phyloP scores from a whole-genome alignment of 2,888 invertebrate species.

The Andrena trimmerana region DNA sequence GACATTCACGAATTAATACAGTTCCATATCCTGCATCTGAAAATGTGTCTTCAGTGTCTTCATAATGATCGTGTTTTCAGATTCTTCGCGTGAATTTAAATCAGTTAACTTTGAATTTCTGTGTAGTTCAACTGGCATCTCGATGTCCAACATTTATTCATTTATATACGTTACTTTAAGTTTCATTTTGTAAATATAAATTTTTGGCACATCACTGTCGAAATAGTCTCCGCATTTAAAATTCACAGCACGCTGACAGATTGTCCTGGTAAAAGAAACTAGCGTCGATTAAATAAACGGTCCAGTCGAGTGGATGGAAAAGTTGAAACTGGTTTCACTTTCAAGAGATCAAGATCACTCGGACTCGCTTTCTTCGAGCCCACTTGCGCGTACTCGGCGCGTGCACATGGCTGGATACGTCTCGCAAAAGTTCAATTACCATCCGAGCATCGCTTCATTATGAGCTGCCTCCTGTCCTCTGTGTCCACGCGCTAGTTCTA shows the following conservation, averaged over 20 bases:
- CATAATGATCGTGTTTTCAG: too few species aligned
- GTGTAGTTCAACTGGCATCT: too few species aligned
- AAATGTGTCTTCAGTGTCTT: too few species aligned
- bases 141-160: too few species aligned
- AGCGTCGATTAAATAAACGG: not conserved
- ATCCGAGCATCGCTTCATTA: constrained; percentile 24
- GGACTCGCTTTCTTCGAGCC: constrained; percentile 26
- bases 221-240: not conserved
- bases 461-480: constrained; percentile 18
- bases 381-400: not conserved
- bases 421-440: constrained; percentile 10
- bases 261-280: not conserved
- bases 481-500: constrained; percentile 14
- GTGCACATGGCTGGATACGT: constrained; percentile 16
- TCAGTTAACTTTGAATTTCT: too few species aligned
- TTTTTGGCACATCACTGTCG: not conserved
- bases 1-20: too few species aligned
- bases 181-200: not conserved
- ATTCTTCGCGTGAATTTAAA: too few species aligned
- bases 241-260: not conserved
- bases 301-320: constrained; percentile 8
- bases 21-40: too few species aligned
- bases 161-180: too few species aligned
- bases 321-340: constrained; percentile 38
- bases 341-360: constrained; percentile 37